A percentile compares a stretch with the other conserved stretches of the same genome.
These are phyloP conservation scores for Pseudococcus viburni DNA, from an alignment of 2,888 invertebrate genomes.

Conservation along the genomic window DNA sequence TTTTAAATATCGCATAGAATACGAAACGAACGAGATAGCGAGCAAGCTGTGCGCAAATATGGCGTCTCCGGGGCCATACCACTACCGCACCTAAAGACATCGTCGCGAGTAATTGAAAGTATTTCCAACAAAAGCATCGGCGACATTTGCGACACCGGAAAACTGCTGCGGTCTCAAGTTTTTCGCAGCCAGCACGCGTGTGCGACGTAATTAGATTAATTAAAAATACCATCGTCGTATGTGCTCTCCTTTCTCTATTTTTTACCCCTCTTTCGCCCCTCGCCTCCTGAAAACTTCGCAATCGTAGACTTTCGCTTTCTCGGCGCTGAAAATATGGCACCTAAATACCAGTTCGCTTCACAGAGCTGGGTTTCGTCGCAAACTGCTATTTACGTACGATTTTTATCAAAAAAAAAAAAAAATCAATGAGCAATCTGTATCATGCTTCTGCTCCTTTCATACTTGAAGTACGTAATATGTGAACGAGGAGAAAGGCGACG, in stretches of 20 bases:
- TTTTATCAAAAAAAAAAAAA: constrained; percentile 3
- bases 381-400: background rate
- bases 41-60: background rate
- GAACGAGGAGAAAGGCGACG: background rate
- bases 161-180: background rate
- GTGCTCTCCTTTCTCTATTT: background rate
- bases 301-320: too few relatives aligned
- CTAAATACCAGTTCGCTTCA: too few relatives aligned
- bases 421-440: constrained; percentile 21
- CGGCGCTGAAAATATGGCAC: too few relatives aligned
- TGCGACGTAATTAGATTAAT: constrained; percentile 35
- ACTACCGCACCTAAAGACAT: background rate
- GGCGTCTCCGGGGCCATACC: background rate
- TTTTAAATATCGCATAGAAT: background rate
- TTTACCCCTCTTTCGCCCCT: background rate
- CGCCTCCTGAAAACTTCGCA: too few relatives aligned
- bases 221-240: constrained; percentile 1
- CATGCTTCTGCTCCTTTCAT: background rate
- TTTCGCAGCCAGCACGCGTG: background rate
- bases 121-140: constrained; percentile 1
- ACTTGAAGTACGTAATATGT: background rate
- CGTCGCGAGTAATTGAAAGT: background rate
- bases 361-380: too few relatives aligned
- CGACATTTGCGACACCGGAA: background rate
- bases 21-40: background rate